Base-by-base conservation (phyloP, 2,888 invertebrate species). In the Tethea ocularis region DNA sequence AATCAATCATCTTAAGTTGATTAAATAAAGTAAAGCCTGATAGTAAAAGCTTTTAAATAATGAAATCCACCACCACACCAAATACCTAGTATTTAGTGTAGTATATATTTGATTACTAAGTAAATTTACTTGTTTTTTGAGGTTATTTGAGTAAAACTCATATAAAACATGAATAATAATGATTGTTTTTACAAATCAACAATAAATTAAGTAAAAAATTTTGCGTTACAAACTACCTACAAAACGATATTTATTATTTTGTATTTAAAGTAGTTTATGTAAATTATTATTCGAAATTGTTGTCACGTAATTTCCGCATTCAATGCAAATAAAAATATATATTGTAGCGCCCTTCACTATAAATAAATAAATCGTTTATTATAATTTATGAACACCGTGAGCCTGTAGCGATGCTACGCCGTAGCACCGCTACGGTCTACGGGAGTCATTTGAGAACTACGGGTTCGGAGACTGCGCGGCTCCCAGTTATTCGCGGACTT, bases 381-480 rank as follows among this genome's bases (percentile, higher is more conserved):
- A 79, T 81, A 78, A 82, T 80, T 79, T 78, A 75, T 70, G 74
- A 71, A 72, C 67, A 64, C 62, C 64, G 33, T 33, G 33, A 33
- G 13, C 33, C 8, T 4, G 72, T 80, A 74, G 73, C 67, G 61
- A 57, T 57, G 72, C 77, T 78, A 78, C 75, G 74, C 54, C 69
- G 74, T 77, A 76, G 63, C 58, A 20, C 52, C 52, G 33, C 58
- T 57, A 52, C 56, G 60, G 53, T 58, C 61, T 66, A 63, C 61
- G 53, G 36, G 38, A 76, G 73, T 74, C 78, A 78, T 78, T 82
- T 79, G 72, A 77, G 77, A 74, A 71, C 77, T 73, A 81, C 75
- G 71, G 69, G 80, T 74, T 84, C 83, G 84, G 91, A 91, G 91
- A 85, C 89, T 90, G 90, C 91, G 91, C 91, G 88, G 71, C 78